phyloP scores from a whole-genome alignment of 2,797 vertebrate species.

The Poeciliopsis presidionis region DNA sequence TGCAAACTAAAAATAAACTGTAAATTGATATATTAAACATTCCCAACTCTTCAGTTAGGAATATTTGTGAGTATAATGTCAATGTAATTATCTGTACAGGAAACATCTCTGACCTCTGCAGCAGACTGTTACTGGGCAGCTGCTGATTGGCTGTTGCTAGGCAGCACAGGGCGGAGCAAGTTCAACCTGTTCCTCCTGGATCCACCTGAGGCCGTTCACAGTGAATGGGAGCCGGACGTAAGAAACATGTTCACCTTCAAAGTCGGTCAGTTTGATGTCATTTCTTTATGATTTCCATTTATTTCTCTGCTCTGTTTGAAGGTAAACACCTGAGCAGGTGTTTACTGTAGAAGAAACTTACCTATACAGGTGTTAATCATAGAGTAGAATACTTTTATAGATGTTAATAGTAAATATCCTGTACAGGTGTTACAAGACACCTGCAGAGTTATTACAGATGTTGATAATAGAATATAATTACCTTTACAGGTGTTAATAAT shows the following conservation, averaged over 20 bases:
- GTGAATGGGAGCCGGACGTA: background rate
- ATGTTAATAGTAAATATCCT: background rate
- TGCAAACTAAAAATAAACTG: background rate
- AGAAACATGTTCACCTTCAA: constrained; percentile 26
- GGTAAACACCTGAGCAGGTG: background rate
- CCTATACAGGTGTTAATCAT: background rate
- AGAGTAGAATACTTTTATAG: background rate
- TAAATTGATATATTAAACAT: background rate
- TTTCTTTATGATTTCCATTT: background rate
- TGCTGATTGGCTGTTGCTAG: constrained; percentile 18
- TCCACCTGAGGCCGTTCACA: fast-evolving
- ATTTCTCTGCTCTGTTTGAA: background rate
- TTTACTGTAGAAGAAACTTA: background rate
- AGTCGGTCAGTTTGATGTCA: constrained; percentile 29
- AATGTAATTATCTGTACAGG: background rate
- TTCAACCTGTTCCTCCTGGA: background rate
- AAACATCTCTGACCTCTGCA: background rate
- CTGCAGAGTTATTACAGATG: no score
- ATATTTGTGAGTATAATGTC: background rate
- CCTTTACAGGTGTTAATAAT: background rate
- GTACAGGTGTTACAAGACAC: background rate
- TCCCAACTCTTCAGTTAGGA: background rate
- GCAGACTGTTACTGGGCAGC: background rate
- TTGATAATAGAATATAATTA: no score
- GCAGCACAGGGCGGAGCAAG: constrained; percentile 3